Evolutionary conservation across 2,888 invertebrate genomes (phyloP).

Genomic region (Protophormia terraenovae): DNA sequence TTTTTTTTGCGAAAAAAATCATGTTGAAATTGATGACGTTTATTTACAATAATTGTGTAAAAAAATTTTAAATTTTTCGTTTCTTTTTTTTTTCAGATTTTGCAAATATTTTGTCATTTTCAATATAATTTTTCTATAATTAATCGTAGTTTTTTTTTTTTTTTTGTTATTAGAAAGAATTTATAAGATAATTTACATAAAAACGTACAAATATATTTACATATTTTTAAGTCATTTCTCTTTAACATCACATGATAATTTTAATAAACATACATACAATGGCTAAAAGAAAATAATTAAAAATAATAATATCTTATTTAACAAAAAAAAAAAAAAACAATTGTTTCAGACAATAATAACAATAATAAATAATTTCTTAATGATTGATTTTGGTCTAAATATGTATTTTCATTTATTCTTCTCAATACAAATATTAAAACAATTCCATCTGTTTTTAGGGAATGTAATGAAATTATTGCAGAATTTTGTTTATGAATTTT

Average conservation of each 20-base stretch:
- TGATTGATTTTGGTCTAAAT: neutral
- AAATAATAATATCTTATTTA: neutral
- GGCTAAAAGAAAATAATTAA: neutral
- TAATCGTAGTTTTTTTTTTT: neutral
- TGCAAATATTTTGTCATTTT: neutral
- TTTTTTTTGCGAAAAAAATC: conserved; percentile 17
- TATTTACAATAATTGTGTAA: neutral
- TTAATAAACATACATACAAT: neutral
- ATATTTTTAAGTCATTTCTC: neutral
- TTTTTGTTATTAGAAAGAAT: conserved; percentile 3
- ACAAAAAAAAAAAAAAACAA: neutral
- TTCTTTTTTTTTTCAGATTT: too few relatives aligned
- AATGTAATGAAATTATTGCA: neutral
- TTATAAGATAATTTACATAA: neutral
- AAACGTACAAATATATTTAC: neutral
- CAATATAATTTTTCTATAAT: conserved; percentile 16
- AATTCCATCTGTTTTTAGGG: neutral
- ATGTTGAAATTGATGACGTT: conserved; percentile 63
- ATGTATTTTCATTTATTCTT: neutral
- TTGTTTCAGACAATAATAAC: neutral
- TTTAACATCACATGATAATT: conserved; percentile 1
- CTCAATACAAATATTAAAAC: neutral
- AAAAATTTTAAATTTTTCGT: neutral
- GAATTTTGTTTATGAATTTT: neutral
- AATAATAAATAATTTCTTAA: neutral